Evolutionary conservation across 2,113 vertebrate genomes (phyloP).

Genomic region (Raja brachyura): DNA sequence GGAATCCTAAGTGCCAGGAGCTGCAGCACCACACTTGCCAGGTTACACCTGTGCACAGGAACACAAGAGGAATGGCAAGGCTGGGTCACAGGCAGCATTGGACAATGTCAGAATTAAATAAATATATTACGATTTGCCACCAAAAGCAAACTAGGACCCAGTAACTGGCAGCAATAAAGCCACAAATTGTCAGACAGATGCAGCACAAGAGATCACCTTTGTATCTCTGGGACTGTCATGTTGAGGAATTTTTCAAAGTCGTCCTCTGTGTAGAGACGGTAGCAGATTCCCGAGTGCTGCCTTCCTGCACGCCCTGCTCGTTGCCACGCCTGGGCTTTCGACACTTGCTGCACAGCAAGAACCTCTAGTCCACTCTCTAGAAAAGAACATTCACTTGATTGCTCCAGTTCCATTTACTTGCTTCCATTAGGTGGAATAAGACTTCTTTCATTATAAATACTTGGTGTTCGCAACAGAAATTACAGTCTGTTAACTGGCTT

Average conservation of each 20-base stretch:
- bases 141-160: background rate
- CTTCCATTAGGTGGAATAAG: background rate
- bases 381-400: background rate
- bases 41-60: constrained; percentile 73
- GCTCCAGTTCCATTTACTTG: background rate
- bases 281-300: constrained; percentile 77
- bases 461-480: background rate
- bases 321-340: constrained; percentile 95
- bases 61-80: background rate
- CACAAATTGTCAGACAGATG: background rate
- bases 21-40: constrained; percentile 82
- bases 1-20: constrained; percentile 82
- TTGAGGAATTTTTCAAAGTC: constrained; percentile 81
- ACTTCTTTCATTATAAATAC: background rate
- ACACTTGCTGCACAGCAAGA: constrained; percentile 82
- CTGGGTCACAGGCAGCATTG: background rate
- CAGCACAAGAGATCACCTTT: constrained; percentile 63
- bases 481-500: background rate
- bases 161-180: background rate
- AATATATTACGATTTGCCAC: background rate
- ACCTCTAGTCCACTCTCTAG: constrained; percentile 85
- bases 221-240: constrained; percentile 89
- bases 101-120: background rate
- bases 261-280: constrained; percentile 87
- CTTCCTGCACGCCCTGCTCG: constrained; percentile 81